Conservation (phyloP, 1,140 invertebrate genomes). For the Melitaea cinxia region DNA sequence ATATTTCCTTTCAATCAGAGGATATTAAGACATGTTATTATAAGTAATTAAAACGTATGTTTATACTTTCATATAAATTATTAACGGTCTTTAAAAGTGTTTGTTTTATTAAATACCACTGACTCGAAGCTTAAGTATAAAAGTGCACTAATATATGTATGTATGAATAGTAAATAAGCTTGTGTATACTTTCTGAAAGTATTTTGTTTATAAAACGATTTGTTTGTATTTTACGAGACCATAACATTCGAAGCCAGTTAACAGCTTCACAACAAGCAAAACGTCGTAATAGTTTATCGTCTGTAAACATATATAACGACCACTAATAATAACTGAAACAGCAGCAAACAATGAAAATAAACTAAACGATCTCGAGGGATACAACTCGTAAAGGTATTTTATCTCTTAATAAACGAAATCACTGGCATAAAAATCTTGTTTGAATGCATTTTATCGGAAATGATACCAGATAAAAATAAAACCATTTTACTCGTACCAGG, state of each 20-base stretch:
- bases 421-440: conserved; percentile 72
- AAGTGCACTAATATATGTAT: not conserved
- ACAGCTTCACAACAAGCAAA: conserved; percentile 75
- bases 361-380: conserved; percentile 64
- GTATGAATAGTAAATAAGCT: not conserved
- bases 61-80: not conserved
- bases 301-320: conserved; percentile 78
- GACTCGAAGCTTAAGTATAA: not conserved
- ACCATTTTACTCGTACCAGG: conserved; percentile 35
- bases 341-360: conserved; percentile 77
- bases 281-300: conserved; percentile 73
- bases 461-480: conserved; percentile 64
- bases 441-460: conserved; percentile 62
- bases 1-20: not conserved
- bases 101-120: not conserved
- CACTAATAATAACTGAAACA: conserved; percentile 80
- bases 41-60: not conserved
- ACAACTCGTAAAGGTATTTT: conserved; percentile 77
- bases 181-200: conserved; percentile 5
- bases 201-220: conserved; percentile 63
- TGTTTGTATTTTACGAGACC: conserved; percentile 66
- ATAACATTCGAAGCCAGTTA: conserved; percentile 72
- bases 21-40: not conserved
- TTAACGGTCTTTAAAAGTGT: not conserved
- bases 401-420: conserved; percentile 79